Conservation (phyloP, 2,888 invertebrate species). For the Protonemura montana region DNA sequence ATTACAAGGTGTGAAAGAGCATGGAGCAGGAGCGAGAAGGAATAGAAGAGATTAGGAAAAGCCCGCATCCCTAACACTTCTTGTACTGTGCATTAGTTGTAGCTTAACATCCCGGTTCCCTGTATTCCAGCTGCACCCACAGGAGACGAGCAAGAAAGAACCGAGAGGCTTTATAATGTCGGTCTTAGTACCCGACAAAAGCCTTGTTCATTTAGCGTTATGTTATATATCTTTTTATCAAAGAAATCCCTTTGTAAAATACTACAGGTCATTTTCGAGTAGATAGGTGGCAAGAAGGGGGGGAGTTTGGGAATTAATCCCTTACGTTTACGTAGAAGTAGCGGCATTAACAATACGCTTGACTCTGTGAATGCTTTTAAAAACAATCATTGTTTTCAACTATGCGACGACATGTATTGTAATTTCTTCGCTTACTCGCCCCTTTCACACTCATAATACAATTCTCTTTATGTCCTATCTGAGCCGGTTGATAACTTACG, state of each 20-base stretch:
- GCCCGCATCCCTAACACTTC: slow-evolving; percentile 18
- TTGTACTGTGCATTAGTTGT: slow-evolving; percentile 32
- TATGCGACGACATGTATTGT: slow-evolving; percentile 24
- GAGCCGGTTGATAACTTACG: slow-evolving; percentile 30
- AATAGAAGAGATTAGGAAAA: slow-evolving; percentile 19
- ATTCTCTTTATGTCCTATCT: slow-evolving; percentile 36
- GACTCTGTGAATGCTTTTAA: slow-evolving; percentile 27
- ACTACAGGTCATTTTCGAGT: slow-evolving; percentile 34
- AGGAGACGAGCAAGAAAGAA: slow-evolving; percentile 37
- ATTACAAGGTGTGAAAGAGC: slow-evolving; percentile 21
- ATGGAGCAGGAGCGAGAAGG: slow-evolving; percentile 3
- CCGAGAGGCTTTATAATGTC: slow-evolving; percentile 18
- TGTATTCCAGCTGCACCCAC: slow-evolving; percentile 28
- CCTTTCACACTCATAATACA: slow-evolving; percentile 13
- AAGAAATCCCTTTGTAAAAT: slow-evolving; percentile 37
- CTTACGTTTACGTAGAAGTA: slow-evolving; percentile 19
- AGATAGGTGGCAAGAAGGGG: background rate
- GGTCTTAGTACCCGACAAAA: slow-evolving; percentile 34
- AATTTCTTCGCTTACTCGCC: slow-evolving; percentile 24
- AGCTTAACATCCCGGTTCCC: slow-evolving; percentile 28
- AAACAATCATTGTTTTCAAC: slow-evolving; percentile 41
- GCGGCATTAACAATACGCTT: slow-evolving; percentile 28
- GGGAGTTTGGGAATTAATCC: slow-evolving; percentile 22
- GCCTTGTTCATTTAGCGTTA: slow-evolving; percentile 37
- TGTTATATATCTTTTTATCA: slow-evolving; percentile 41